Conservation (phyloP, 1,140 invertebrate genomes). For the Bombus pascuorum region DNA sequence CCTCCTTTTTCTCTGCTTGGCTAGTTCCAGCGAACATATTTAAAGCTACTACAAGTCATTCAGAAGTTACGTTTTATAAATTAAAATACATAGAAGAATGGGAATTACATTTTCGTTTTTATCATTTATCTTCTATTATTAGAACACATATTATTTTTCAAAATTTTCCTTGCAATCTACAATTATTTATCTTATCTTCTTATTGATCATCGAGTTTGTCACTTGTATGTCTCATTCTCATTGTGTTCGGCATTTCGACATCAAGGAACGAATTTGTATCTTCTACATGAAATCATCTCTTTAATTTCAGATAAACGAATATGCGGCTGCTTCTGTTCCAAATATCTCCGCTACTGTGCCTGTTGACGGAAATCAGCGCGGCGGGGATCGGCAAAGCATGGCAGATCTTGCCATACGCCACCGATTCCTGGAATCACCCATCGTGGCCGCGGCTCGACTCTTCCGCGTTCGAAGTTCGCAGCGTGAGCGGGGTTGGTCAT, state of each 20-base stretch:
- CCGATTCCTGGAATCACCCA: slow-evolving; percentile 57
- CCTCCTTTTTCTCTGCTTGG: not conserved
- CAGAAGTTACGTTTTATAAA: not conserved
- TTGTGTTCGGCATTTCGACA: no score
- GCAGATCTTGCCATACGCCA: slow-evolving; percentile 67
- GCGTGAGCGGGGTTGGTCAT: slow-evolving; percentile 69
- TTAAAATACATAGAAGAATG: not conserved
- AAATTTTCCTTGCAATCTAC: no score
- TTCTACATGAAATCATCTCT: no score
- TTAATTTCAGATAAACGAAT: slow-evolving; percentile 32
- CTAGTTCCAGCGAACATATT: not conserved
- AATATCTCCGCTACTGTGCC: slow-evolving; percentile 41
- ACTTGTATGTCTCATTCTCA: no score
- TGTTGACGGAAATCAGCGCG: slow-evolving; percentile 51
- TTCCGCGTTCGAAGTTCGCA: slow-evolving; percentile 72
- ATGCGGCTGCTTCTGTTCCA: slow-evolving; percentile 36
- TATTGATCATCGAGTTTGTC: no score
- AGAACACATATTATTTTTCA: no score
- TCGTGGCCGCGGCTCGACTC: slow-evolving; percentile 70
- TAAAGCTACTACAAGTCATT: not conserved
- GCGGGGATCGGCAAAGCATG: slow-evolving; percentile 72
- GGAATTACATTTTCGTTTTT: no score
- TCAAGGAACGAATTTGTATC: no score
- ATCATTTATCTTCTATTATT: no score
- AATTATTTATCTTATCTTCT: no score